Base-by-base conservation (phyloP, 2,888 invertebrate species). In the Liodrosophila aerea region DNA sequence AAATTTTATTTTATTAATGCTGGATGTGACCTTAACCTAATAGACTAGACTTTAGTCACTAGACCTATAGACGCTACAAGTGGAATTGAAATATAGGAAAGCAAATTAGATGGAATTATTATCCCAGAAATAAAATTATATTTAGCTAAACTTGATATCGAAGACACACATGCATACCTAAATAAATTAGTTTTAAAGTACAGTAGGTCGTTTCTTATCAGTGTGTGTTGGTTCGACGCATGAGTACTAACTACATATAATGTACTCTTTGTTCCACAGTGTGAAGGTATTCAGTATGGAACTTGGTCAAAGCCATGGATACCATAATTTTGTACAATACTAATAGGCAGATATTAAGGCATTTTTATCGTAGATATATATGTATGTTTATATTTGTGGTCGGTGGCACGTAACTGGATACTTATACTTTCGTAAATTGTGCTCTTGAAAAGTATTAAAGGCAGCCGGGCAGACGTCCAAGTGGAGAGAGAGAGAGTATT, bases 351-450 rank as follows among this genome's bases (percentile, higher is more conserved):
- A 61, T 65, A 70, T 58, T 58, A 53, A 65, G 40, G 37, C 53
- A 43, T 37, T 65, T 61, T 70, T 61, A 70, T 60, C 70, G 54
- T 39, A 30, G 7, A 16, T 34, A 27, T 8, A 11, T 18, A 11
- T 18, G 7, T 9, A 2, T 5, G 16, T 54, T 54, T 47, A 27
- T 33, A 13, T 45, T 12, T 53, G 53, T 72, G 65, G 8, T 15
- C 53, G 65, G 43, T 45, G 64, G 64, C 76, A 76, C 67, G 81
- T 82, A 82, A 82, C 64, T 64, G 65, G 83, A 82, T 82, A 83
- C 83, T 80, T 82, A 80, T 82, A 85, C 80, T 83, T 85, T 78
- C 41, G 60, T 85, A 85, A 78, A 85, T 85, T 82, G 82, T 81
- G 76, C 68, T 82, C 80, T 80, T 83, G 76, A 83, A 83, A 67